Conservation (phyloP, 2,797 vertebrate genomes). For the Botia almorhae region DNA sequence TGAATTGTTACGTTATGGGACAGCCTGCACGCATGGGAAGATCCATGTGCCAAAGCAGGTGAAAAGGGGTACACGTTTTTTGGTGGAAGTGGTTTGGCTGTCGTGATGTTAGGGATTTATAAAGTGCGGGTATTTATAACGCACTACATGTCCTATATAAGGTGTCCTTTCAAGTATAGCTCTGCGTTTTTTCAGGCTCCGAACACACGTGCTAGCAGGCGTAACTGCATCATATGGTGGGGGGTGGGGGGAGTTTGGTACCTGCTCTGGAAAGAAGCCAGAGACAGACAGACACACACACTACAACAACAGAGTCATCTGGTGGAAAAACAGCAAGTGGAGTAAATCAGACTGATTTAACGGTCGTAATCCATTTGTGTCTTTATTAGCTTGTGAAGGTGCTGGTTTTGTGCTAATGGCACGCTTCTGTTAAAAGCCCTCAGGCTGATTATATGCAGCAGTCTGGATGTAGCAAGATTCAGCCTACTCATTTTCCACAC, state of each 20-base stretch:
- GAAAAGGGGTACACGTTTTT: background rate
- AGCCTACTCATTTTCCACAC: conserved; percentile 30
- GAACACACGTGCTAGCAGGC: conserved; percentile 8
- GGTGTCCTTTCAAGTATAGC: conserved; percentile 77
- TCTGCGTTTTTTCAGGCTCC: conserved; percentile 53
- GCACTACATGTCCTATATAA: conserved; percentile 34
- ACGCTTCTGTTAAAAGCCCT: conserved; percentile 73
- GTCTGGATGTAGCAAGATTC: conserved; percentile 42
- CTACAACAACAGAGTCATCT: conserved; percentile 17
- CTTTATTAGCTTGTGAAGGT: conserved; percentile 77
- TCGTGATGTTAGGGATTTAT: no score
- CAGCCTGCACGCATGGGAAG: background rate
- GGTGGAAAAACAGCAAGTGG: conserved; percentile 47
- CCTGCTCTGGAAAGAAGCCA: conserved; percentile 53
- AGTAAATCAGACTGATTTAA: conserved; percentile 78
- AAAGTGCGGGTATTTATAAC: conserved; percentile 67
- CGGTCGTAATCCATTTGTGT: conserved; percentile 61
- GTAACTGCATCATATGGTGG: conserved; percentile 50
- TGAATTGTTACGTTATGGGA: conserved; percentile 11
- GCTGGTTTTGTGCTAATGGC: conserved; percentile 70
- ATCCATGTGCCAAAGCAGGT: conserved; percentile 2
- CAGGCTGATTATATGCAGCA: conserved; percentile 58
- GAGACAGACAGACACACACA: conserved; percentile 18
- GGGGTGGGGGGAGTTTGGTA: conserved; percentile 17
- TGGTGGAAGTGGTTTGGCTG: background rate